A percentile compares a stretch with the other conserved stretches of the same genome.
phyloP scores from a whole-genome alignment of 2,888 invertebrate species.

The Epinotia brunnichana region DNA sequence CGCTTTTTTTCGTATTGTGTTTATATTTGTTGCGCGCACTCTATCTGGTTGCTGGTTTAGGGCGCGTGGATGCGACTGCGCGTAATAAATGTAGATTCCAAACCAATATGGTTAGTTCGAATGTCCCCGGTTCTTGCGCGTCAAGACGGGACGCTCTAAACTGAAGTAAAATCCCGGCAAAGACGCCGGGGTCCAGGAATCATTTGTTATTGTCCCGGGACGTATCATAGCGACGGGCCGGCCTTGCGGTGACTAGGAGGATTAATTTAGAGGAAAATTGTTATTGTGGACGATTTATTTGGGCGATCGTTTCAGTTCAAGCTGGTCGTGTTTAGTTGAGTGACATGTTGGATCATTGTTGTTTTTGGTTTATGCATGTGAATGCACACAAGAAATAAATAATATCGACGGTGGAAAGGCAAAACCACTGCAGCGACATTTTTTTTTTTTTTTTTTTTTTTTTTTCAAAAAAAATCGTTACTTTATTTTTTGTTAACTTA shows the following conservation, averaged over 20 bases:
- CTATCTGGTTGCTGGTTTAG: neutral
- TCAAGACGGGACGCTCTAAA: conserved; percentile 30
- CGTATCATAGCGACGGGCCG: conserved; percentile 37
- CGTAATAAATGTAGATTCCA: neutral
- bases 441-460: too few species aligned
- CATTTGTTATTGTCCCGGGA: conserved; percentile 40
- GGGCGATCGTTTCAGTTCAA: conserved; percentile 27
- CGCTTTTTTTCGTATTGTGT: too few species aligned
- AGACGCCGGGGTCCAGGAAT: conserved; percentile 29
- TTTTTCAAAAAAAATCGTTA: too few species aligned
- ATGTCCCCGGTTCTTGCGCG: conserved; percentile 10
- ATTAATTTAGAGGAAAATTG: conserved; percentile 38
- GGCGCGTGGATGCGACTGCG: neutral
- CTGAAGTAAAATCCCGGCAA: conserved; percentile 29
- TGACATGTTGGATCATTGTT: conserved; percentile 12
- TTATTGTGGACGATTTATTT: conserved; percentile 39
- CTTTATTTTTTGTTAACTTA: too few species aligned
- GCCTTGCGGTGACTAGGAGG: conserved; percentile 34
- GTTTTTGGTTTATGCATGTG: neutral
- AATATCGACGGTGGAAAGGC: too few species aligned
- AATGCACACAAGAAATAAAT: too few species aligned
- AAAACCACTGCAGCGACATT: too few species aligned
- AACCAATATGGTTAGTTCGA: neutral
- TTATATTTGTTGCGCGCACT: neutral
- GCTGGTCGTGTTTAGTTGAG: conserved; percentile 4